Evolutionary conservation across 2,113 vertebrate species (phyloP).

Genomic region (Casuarius casuarius): DNA sequence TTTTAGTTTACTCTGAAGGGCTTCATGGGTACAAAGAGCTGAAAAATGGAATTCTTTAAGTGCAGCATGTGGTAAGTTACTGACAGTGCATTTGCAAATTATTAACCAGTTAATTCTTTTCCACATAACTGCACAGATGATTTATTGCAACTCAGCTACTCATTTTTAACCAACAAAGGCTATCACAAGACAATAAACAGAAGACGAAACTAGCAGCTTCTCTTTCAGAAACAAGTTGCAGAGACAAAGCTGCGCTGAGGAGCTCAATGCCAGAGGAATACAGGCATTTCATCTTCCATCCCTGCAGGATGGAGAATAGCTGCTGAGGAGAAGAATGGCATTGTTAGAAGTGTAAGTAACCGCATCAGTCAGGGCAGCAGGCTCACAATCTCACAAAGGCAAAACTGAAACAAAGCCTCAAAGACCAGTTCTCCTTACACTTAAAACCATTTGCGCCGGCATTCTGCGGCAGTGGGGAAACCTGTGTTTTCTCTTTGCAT

Average conservation of each 20-base stretch:
- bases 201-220: not conserved
- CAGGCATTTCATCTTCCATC: not conserved
- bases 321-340: not conserved
- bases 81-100: not conserved
- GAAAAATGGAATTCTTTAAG: not conserved
- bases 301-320: fast-evolving
- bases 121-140: not conserved
- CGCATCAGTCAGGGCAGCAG: not conserved
- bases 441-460: not conserved
- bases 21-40: not conserved
- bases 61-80: not conserved
- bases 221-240: not conserved
- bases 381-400: not conserved
- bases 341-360: not conserved
- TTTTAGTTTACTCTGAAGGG: not conserved
- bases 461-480: not conserved
- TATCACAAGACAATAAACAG: not conserved
- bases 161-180: not conserved
- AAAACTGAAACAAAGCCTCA: not conserved
- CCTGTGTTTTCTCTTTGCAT: not conserved
- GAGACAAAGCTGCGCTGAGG: not conserved
- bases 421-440: not conserved
- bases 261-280: not conserved
- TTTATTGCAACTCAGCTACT: not conserved
- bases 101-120: not conserved